phyloP scores from a whole-genome alignment of 2,888 invertebrate species.

The Torymus auratus region DNA sequence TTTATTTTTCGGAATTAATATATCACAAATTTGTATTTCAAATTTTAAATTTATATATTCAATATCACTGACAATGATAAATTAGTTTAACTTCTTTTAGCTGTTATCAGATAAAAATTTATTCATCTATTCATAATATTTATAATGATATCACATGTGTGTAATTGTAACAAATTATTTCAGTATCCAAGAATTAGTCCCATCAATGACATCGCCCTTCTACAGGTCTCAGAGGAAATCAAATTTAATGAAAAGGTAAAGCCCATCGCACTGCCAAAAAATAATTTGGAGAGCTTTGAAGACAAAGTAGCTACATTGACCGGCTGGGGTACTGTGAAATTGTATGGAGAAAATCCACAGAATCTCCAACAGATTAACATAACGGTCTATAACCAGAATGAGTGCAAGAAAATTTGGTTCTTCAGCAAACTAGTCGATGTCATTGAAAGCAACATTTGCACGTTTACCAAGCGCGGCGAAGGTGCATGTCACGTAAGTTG shows the following conservation, averaged over 20 bases:
- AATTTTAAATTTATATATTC: too few relatives aligned
- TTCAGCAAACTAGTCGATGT: slow-evolving; percentile 8
- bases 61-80: too few relatives aligned
- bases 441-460: slow-evolving; percentile 79
- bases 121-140: too few relatives aligned
- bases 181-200: not conserved
- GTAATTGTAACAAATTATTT: not conserved
- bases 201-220: not conserved
- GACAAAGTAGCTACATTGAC: slow-evolving; percentile 63
- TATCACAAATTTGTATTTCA: too few relatives aligned
- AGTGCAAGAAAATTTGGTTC: slow-evolving; percentile 59
- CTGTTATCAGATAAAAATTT: too few relatives aligned
- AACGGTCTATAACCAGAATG: too few relatives aligned
- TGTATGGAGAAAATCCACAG: too few relatives aligned
- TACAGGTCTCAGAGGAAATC: not conserved
- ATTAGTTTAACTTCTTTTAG: too few relatives aligned
- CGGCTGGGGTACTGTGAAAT: slow-evolving; percentile 71
- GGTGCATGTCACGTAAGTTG: slow-evolving; percentile 81
- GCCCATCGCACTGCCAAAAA: slow-evolving; percentile 65
- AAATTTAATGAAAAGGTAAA: slow-evolving; percentile 67
- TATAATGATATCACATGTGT: too few relatives aligned
- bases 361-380: too few relatives aligned
- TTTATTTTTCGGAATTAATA: too few relatives aligned
- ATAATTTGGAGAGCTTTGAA: slow-evolving; percentile 63
- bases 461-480: slow-evolving; percentile 79